Conservation (phyloP, 2,113 vertebrate species). For the Caranx melampygus region DNA sequence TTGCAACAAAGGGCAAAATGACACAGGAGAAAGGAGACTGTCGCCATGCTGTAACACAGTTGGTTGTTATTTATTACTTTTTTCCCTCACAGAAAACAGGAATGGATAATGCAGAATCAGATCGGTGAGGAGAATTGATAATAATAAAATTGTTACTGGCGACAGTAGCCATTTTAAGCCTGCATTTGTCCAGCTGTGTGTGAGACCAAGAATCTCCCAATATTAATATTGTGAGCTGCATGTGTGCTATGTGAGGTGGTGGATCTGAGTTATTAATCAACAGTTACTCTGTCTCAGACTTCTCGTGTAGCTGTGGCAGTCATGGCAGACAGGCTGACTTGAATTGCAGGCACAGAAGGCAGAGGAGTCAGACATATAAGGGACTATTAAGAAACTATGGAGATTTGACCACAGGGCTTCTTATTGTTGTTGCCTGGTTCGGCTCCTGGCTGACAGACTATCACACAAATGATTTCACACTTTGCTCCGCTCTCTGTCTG, state of each 20-base stretch:
- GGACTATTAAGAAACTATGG: conserved; percentile 36
- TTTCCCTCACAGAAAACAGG: too few relatives aligned
- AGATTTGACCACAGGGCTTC: conserved; percentile 54
- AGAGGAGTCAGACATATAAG: conserved; percentile 26
- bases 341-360: conserved; percentile 1
- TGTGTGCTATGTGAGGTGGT: not conserved
- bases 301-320: conserved; percentile 1
- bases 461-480: conserved; percentile 65
- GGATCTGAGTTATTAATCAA: conserved; percentile 5
- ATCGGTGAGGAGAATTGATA: too few relatives aligned
- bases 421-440: conserved; percentile 49
- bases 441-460: conserved; percentile 47
- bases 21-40: too few relatives aligned
- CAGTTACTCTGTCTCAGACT: not conserved
- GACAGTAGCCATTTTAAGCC: too few relatives aligned
- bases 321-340: conserved; percentile 9
- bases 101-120: too few relatives aligned
- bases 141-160: too few relatives aligned
- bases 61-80: too few relatives aligned
- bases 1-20: too few relatives aligned
- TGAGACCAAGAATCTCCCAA: too few relatives aligned
- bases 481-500: conserved; percentile 43
- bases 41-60: too few relatives aligned
- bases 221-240: too few relatives aligned
- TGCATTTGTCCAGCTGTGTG: too few relatives aligned